phyloP scores from a whole-genome alignment of 2,797 vertebrate species.

The Diplodus puntazzo region DNA sequence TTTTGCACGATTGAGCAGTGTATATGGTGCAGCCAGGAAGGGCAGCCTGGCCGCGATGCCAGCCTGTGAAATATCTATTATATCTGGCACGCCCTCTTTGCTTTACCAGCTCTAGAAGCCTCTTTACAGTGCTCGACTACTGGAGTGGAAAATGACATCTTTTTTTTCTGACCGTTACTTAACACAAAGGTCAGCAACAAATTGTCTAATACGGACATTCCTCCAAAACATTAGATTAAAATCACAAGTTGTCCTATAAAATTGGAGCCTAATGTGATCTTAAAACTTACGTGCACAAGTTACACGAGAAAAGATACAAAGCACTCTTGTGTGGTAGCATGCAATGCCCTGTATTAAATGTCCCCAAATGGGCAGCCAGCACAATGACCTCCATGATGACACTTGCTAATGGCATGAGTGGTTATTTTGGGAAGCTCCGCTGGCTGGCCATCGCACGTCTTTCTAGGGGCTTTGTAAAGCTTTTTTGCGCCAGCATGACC shows the following conservation, averaged over 20 bases:
- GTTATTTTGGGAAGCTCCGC: constrained; percentile 81
- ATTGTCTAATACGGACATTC: constrained; percentile 70
- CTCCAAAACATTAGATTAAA: constrained; percentile 73
- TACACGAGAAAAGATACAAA: constrained; percentile 64
- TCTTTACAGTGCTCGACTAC: constrained; percentile 43
- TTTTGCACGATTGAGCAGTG: constrained; percentile 74
- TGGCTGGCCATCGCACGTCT: constrained; percentile 70
- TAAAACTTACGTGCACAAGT: constrained; percentile 61
- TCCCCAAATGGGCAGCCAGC: constrained; percentile 75
- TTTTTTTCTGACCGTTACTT: constrained; percentile 51
- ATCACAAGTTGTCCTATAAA: constrained; percentile 73
- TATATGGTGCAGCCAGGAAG: constrained; percentile 56
- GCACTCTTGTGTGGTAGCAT: constrained; percentile 59
- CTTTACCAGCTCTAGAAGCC: constrained; percentile 53
- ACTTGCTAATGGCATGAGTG: constrained; percentile 79
- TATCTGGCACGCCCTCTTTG: constrained; percentile 49
- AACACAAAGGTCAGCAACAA: constrained; percentile 69
- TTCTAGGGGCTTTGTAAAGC: constrained; percentile 71
- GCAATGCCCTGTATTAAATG: constrained; percentile 71
- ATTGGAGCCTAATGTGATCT: constrained; percentile 54
- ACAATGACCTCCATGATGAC: constrained; percentile 80
- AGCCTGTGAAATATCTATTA: constrained; percentile 59
- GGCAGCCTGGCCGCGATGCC: constrained; percentile 57
- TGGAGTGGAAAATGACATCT: constrained; percentile 56
- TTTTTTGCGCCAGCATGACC: constrained; percentile 69